phyloP scores from a whole-genome alignment of 2,888 invertebrate genomes.

The Drosophila limbata region DNA sequence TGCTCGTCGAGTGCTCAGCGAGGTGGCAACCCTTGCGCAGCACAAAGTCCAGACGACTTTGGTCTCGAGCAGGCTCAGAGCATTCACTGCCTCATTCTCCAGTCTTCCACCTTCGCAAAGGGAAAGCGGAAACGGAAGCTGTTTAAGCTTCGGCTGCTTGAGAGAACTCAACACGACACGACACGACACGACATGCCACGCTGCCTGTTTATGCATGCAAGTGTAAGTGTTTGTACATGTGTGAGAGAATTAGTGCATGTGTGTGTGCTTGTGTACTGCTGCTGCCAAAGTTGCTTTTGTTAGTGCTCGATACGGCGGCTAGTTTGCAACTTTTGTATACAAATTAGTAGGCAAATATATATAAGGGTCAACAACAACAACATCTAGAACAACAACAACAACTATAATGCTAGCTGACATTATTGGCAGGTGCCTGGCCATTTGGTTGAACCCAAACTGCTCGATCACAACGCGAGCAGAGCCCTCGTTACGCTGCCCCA shows the following conservation, averaged over 20 bases:
- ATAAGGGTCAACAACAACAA: slow-evolving; percentile 48
- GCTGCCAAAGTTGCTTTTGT: slow-evolving; percentile 25
- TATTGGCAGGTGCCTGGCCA: slow-evolving; percentile 35
- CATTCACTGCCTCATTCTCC: background rate
- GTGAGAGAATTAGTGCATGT: slow-evolving; percentile 13
- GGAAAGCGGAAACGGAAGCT: slow-evolving; percentile 74
- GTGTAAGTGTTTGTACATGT: slow-evolving; percentile 10
- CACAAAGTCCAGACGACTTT: slow-evolving; percentile 32
- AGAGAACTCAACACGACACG: slow-evolving; percentile 41
- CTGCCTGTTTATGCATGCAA: slow-evolving; percentile 5
- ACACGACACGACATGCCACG: slow-evolving; percentile 11
- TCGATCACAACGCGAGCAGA: slow-evolving; percentile 10
- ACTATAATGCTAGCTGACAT: slow-evolving; percentile 21
- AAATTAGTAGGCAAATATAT: slow-evolving; percentile 63
- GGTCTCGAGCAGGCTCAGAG: slow-evolving; percentile 17
- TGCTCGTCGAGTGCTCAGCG: slow-evolving; percentile 61
- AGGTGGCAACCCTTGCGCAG: slow-evolving; percentile 61
- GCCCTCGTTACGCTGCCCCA: slow-evolving; percentile 34
- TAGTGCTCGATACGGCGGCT: slow-evolving; percentile 26
- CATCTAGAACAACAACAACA: slow-evolving; percentile 32
- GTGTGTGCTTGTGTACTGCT: slow-evolving; percentile 12
- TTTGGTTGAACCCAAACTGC: slow-evolving; percentile 3
- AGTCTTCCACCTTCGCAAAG: slow-evolving; percentile 19
- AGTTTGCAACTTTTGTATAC: slow-evolving; percentile 50
- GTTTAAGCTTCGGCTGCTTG: slow-evolving; percentile 58